Evolutionary conservation across 2,888 invertebrate genomes (phyloP).

Genomic region (Andrena hattorfiana): DNA sequence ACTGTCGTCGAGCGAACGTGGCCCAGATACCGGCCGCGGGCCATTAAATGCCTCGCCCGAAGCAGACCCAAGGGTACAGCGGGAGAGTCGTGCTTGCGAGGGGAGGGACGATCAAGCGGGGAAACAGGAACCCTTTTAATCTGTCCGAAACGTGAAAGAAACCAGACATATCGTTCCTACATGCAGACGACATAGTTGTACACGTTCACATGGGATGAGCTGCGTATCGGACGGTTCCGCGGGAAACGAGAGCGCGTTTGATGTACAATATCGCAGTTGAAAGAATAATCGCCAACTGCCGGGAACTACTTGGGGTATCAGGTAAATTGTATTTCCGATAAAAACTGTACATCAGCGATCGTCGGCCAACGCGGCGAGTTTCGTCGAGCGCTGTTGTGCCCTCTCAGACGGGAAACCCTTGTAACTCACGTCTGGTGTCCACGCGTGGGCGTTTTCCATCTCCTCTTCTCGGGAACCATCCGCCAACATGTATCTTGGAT

Average conservation of each 20-base stretch:
- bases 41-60: not conserved
- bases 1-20: too few species aligned
- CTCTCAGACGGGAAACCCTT: too few species aligned
- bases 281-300: conserved; percentile 4
- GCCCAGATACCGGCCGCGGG: too few species aligned
- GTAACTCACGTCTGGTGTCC: too few species aligned
- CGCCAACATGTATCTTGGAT: not conserved
- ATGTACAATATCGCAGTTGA: not conserved
- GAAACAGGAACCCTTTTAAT: not conserved
- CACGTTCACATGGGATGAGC: not conserved
- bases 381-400: too few species aligned
- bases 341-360: conserved; percentile 13
- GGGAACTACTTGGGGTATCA: not conserved
- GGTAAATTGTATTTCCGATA: conserved; percentile 9
- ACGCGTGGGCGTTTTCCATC: too few species aligned
- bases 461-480: not conserved
- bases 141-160: not conserved
- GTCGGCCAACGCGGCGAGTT: not conserved
- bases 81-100: not conserved
- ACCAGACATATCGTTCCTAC: conserved; percentile 9
- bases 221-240: not conserved
- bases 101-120: not conserved
- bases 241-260: not conserved
- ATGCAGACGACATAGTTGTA: conserved; percentile 32
- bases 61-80: not conserved